Percentiles rank a stretch among this genome's conserved stretches.
Conservation (phyloP, 1,140 invertebrate genomes). For the Bombus sibiricus region DNA sequence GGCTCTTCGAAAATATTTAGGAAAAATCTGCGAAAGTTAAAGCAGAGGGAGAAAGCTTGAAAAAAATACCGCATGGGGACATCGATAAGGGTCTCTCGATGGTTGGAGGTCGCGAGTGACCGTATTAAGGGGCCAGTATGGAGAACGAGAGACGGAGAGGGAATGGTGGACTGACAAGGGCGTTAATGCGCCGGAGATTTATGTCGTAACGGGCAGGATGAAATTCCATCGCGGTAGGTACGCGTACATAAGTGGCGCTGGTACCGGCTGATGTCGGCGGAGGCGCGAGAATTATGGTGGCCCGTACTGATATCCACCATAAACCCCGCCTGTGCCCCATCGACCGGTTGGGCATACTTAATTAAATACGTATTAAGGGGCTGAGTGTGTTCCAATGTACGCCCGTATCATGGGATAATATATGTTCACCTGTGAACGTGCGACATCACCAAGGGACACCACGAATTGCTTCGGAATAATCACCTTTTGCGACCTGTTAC, state of each 20-base stretch:
- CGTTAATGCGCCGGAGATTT: constrained; percentile 75
- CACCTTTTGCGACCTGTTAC: not conserved
- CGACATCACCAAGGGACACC: not conserved
- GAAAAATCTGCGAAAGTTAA: not conserved
- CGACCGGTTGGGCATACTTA: constrained; percentile 68
- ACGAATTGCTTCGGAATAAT: not conserved
- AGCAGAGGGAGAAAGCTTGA: not conserved
- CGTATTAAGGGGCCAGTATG: constrained; percentile 58
- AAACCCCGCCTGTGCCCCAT: constrained; percentile 63
- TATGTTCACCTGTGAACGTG: constrained; percentile 54
- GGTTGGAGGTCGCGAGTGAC: constrained; percentile 38
- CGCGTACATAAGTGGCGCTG: constrained; percentile 64
- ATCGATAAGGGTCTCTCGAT: not conserved
- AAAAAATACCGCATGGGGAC: not conserved
- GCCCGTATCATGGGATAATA: constrained; percentile 62
- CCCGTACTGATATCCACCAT: constrained; percentile 74
- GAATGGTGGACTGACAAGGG: constrained; percentile 49
- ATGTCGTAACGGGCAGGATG: constrained; percentile 70
- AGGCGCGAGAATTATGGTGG: constrained; percentile 75
- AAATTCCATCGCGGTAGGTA: constrained; percentile 74
- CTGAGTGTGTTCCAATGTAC: constrained; percentile 79
- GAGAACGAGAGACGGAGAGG: constrained; percentile 8
- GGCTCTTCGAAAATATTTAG: not conserved
- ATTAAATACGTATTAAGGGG: constrained; percentile 81
- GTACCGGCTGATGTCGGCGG: constrained; percentile 46